These are phyloP conservation scores for Tonatia bakeri DNA, from an alignment of 2,113 vertebrate genomes.

Conservation along the genomic window DNA sequence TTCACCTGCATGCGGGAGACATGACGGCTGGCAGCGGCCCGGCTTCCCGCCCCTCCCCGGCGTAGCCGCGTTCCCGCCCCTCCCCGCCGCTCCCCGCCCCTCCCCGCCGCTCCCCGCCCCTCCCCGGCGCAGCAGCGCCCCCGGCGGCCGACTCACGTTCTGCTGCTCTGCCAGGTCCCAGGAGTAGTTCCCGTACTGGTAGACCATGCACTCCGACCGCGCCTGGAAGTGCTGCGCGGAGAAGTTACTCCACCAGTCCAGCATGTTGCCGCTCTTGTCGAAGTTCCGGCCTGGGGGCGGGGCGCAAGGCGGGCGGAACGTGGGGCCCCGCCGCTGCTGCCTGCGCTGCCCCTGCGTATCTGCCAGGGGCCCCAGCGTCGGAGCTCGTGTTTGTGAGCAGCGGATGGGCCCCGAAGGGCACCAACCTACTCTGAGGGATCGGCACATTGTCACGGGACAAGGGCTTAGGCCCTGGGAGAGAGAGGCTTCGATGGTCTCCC, in stretches of 20 bases:
- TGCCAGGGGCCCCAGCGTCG: not conserved
- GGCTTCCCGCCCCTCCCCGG: fast-evolving
- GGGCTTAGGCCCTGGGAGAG: not conserved
- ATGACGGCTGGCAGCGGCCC: fast-evolving
- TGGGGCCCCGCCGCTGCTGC: not conserved
- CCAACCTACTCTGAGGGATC: fast-evolving
- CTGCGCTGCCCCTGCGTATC: fast-evolving
- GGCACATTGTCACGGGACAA: fast-evolving
- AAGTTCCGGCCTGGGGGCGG: slow-evolving; percentile 90
- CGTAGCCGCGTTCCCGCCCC: too few relatives aligned
- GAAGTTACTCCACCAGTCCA: slow-evolving; percentile 98
- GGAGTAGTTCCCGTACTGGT: slow-evolving; percentile 92
- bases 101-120: not conserved
- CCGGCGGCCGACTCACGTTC: slow-evolving; percentile 79
- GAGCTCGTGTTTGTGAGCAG: not conserved
- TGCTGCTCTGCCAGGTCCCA: slow-evolving; percentile 93
- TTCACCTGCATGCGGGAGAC: slow-evolving; percentile 85
- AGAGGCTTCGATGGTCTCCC: not conserved
- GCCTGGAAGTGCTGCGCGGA: slow-evolving; percentile 91
- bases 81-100: too few relatives aligned
- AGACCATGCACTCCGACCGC: slow-evolving; percentile 93
- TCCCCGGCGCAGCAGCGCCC: fast-evolving
- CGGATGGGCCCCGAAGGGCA: not conserved
- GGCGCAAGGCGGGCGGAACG: not conserved
- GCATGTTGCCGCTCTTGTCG: slow-evolving; percentile 95